Conservation (phyloP, 2,113 vertebrate genomes). For the Megaceryle torquata region DNA sequence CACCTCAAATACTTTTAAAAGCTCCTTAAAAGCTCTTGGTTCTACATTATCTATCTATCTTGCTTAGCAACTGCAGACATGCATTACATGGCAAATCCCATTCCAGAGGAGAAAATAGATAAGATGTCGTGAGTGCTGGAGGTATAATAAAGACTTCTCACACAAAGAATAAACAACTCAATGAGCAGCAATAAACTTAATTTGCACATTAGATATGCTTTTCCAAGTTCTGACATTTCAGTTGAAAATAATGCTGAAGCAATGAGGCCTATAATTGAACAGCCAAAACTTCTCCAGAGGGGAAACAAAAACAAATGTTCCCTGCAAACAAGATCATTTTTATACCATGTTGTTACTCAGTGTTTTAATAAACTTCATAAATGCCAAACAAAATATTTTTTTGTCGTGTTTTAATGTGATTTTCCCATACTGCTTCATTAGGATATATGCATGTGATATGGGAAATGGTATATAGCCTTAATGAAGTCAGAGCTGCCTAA, state of each 20-base stretch:
- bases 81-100: background rate
- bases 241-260: slow-evolving; percentile 79
- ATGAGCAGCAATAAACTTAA: slow-evolving; percentile 82
- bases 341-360: slow-evolving; percentile 68
- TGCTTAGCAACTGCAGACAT: slow-evolving; percentile 28
- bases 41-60: slow-evolving; percentile 11
- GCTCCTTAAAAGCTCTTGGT: slow-evolving; percentile 36
- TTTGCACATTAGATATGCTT: slow-evolving; percentile 84
- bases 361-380: slow-evolving; percentile 77
- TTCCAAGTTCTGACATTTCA: slow-evolving; percentile 79
- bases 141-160: slow-evolving; percentile 74
- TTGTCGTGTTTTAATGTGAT: background rate
- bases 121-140: slow-evolving; percentile 57
- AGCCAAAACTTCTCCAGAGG: slow-evolving; percentile 78
- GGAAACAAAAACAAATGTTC: slow-evolving; percentile 79
- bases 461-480: background rate
- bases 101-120: slow-evolving; percentile 24
- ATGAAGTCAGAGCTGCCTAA: background rate
- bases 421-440: background rate
- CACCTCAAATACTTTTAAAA: slow-evolving; percentile 37
- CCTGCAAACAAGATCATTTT: slow-evolving; percentile 75
- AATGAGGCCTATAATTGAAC: slow-evolving; percentile 86
- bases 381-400: slow-evolving; percentile 52
- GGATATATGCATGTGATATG: background rate
- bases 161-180: slow-evolving; percentile 74